Evolutionary conservation across 2,113 vertebrate species (phyloP).

Genomic region (Oryzias woworae): DNA sequence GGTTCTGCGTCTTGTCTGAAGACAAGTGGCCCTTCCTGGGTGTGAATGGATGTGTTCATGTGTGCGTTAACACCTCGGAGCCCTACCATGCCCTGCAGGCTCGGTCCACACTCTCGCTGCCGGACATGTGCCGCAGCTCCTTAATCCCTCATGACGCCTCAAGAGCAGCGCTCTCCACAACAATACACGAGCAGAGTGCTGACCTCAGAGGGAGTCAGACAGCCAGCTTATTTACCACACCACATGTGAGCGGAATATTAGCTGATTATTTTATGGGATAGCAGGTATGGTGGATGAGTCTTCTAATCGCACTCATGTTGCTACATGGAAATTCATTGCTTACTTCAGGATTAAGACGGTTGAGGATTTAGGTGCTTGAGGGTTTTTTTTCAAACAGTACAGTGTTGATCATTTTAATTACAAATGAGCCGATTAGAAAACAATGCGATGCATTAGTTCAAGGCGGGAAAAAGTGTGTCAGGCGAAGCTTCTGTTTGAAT

Average conservation of each 20-base stretch:
- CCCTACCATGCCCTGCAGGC: conserved; percentile 21
- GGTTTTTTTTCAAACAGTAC: conserved; percentile 45
- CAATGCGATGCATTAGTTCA: conserved; percentile 52
- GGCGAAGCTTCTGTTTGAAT: conserved; percentile 45
- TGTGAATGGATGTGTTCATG: conserved; percentile 12
- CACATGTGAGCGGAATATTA: neutral
- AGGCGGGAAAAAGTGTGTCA: conserved; percentile 49
- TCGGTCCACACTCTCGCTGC: conserved; percentile 65
- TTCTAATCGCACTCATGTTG: conserved; percentile 5
- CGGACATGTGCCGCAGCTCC: conserved; percentile 67
- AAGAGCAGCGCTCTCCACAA: conserved; percentile 30
- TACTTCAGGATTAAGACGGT: conserved; percentile 51
- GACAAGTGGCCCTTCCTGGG: conserved; percentile 13
- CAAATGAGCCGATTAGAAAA: conserved; percentile 61
- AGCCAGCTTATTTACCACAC: conserved; percentile 7
- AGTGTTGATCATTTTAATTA: conserved; percentile 60
- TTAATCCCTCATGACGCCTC: conserved; percentile 66
- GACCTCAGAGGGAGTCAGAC: conserved; percentile 35
- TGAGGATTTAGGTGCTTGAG: conserved; percentile 40
- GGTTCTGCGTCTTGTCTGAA: conserved; percentile 2
- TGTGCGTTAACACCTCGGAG: conserved; percentile 40
- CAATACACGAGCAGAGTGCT: conserved; percentile 43
- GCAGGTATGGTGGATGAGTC: neutral
- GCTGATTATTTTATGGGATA: conserved; percentile 6
- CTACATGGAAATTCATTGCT: conserved; percentile 39